Conservation (phyloP, 2,888 invertebrate species). For the Pyrgus malvae region DNA sequence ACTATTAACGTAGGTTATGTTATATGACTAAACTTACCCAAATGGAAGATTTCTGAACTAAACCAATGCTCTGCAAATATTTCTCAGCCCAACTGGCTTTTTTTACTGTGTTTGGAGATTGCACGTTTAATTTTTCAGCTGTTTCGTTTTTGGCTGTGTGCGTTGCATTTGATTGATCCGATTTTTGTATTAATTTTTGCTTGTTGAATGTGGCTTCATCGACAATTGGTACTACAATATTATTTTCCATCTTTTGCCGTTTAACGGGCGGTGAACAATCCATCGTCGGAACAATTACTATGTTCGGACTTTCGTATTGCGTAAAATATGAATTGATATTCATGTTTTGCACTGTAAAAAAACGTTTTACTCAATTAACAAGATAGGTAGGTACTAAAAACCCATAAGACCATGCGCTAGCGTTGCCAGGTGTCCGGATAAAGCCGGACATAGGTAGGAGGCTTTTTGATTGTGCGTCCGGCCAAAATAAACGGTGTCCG, state of each 20-base stretch:
- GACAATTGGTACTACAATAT: conserved; percentile 10
- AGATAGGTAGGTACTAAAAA: too few species aligned
- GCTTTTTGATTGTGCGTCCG: too few species aligned
- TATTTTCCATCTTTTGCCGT: conserved; percentile 31
- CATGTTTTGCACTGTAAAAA: conserved; percentile 14
- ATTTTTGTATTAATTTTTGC: background rate
- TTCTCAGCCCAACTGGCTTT: conserved; percentile 13
- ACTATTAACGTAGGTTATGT: background rate
- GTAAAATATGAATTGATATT: conserved; percentile 32
- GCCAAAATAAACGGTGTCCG: too few species aligned
- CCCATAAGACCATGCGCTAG: too few species aligned
- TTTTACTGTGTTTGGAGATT: background rate
- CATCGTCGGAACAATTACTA: conserved; percentile 42
- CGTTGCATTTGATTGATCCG: background rate
- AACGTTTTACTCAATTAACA: background rate
- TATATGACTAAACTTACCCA: conserved; percentile 9
- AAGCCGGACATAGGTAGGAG: too few species aligned
- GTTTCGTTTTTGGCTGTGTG: background rate
- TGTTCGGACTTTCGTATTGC: conserved; percentile 44
- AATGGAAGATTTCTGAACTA: conserved; percentile 2
- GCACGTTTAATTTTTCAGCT: background rate
- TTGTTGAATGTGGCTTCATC: conserved; percentile 22
- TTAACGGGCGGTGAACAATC: conserved; percentile 31
- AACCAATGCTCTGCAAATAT: conserved; percentile 16
- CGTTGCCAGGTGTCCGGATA: too few species aligned